Conservation (phyloP, 2,888 invertebrate genomes). For the Parnassius apollo region DNA sequence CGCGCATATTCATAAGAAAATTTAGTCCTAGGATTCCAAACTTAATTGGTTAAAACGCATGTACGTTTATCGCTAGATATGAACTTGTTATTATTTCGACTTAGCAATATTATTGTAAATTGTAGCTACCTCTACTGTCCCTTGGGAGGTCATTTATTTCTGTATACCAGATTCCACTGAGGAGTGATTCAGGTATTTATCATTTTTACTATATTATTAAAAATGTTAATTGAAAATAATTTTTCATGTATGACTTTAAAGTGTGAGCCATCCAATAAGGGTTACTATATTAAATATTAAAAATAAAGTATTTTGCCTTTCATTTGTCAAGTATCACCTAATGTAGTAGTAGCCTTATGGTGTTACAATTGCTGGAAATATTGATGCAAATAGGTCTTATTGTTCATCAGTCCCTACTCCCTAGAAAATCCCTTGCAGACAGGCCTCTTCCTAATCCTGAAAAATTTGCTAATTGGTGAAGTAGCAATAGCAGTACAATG, state of each 20-base stretch:
- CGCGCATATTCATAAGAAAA: constrained; percentile 51
- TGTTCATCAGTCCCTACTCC: too few relatives aligned
- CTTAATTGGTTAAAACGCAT: constrained; percentile 57
- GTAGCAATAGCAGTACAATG: too few relatives aligned
- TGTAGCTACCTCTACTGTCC: constrained; percentile 63
- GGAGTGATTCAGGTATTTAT: constrained; percentile 80
- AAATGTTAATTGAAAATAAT: constrained; percentile 54
- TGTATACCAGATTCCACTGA: constrained; percentile 71
- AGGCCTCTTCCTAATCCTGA: too few relatives aligned
- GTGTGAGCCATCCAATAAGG: constrained; percentile 55
- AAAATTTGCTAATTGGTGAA: too few relatives aligned
- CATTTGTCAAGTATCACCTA: not conserved
- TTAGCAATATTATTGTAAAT: constrained; percentile 60
- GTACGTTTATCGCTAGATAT: constrained; percentile 50
- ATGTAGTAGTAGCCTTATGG: too few relatives aligned
- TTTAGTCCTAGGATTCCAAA: constrained; percentile 42
- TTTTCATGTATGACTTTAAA: constrained; percentile 54
- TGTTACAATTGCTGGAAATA: too few relatives aligned
- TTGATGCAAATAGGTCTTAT: too few relatives aligned
- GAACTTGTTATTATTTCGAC: constrained; percentile 56
- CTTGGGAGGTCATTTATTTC: constrained; percentile 63
- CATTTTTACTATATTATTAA: constrained; percentile 55
- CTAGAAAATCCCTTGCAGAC: too few relatives aligned
- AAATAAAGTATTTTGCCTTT: constrained; percentile 20
- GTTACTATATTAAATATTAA: constrained; percentile 53